phyloP scores from a whole-genome alignment of 2,888 invertebrate species.

The Pollenia angustigena region DNA sequence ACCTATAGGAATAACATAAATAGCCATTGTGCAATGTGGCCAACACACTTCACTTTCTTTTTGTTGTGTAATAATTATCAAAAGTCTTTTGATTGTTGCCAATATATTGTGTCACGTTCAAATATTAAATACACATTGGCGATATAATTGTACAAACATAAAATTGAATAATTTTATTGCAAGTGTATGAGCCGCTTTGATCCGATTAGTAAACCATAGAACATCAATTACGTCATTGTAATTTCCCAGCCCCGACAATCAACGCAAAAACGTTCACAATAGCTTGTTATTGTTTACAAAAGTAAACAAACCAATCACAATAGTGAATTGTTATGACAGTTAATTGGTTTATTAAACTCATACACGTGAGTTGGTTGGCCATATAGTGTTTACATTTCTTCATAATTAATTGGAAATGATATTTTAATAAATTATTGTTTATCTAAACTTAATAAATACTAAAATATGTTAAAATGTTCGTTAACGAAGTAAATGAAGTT shows the following conservation, averaged over 20 bases:
- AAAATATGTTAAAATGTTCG: constrained; percentile 88
- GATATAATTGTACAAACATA: too few relatives aligned
- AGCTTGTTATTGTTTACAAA: neutral
- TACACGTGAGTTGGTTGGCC: constrained; percentile 48
- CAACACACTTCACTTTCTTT: too few relatives aligned
- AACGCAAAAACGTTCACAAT: constrained; percentile 11
- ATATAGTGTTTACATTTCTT: constrained; percentile 58
- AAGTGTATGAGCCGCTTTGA: too few relatives aligned
- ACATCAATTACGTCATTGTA: too few relatives aligned
- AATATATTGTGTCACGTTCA: too few relatives aligned
- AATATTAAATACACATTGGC: too few relatives aligned
- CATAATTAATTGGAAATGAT: neutral
- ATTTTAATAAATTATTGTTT: neutral
- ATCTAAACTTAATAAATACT: neutral
- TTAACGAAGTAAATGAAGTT: constrained; percentile 96
- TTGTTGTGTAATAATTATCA: too few relatives aligned
- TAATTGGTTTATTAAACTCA: neutral
- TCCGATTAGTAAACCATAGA: too few relatives aligned
- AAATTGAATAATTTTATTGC: too few relatives aligned
- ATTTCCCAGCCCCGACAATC: constrained; percentile 27
- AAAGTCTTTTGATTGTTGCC: too few relatives aligned
- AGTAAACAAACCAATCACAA: constrained; percentile 32
- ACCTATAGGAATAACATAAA: too few relatives aligned
- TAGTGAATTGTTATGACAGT: constrained; percentile 47
- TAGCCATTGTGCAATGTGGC: too few relatives aligned